phyloP scores from a whole-genome alignment of 30 jellyfish, hydroid and myxozoan species.

The Chrysaora quinquecirrha region DNA sequence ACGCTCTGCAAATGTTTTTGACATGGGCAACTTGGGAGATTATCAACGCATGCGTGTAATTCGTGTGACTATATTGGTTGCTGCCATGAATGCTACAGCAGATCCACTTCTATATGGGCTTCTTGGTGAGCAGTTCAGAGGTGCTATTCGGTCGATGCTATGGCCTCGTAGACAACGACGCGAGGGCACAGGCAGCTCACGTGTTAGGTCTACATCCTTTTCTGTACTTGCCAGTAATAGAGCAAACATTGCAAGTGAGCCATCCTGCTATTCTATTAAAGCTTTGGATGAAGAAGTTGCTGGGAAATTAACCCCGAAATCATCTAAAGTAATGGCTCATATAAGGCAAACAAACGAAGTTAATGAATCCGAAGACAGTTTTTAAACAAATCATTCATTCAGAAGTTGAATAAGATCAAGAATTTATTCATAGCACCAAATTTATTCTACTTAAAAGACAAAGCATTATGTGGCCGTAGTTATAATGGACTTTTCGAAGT shows the following conservation, averaged over 20 bases:
- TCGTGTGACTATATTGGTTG: constrained; percentile 32
- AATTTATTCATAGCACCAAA: no score
- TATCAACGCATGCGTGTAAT: constrained; percentile 54
- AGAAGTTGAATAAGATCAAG: no score
- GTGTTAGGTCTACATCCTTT: not conserved
- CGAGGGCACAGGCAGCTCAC: not conserved
- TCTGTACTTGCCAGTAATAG: not conserved
- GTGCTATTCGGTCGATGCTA: constrained; percentile 17
- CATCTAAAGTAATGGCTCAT: constrained; percentile 32
- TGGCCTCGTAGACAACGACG: not conserved
- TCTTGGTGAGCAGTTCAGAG: constrained; percentile 34
- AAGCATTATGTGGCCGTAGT: no score
- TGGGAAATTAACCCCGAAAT: constrained; percentile 10
- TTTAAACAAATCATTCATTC: no score
- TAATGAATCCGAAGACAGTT: not conserved
- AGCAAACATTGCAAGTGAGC: not conserved
- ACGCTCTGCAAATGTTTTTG: constrained; percentile 38
- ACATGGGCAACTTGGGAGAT: constrained; percentile 42
- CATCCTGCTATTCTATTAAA: constrained; percentile 36
- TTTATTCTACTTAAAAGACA: no score
- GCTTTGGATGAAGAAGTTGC: constrained; percentile 48
- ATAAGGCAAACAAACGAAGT: constrained; percentile 9
- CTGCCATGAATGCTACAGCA: constrained; percentile 17
- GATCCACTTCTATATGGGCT: constrained; percentile 63
- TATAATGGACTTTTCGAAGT: no score